Conservation (phyloP, 2,113 vertebrate genomes). For the Myiagra hebetior region DNA sequence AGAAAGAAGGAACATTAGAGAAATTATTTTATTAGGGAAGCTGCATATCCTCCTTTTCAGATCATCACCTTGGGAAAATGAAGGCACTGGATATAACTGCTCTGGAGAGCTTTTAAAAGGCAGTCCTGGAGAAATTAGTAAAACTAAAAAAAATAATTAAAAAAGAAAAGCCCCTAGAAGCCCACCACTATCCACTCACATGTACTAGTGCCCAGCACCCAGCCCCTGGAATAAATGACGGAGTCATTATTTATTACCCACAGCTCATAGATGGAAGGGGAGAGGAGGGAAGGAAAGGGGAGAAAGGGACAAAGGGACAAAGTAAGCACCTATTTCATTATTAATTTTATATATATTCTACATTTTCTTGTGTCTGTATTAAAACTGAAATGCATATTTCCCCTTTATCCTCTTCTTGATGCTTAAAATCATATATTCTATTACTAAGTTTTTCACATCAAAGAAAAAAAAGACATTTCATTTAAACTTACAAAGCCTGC, state of each 20-base stretch:
- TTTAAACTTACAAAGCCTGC: background rate
- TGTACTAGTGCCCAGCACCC: background rate
- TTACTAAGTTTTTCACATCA: background rate
- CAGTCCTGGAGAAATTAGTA: background rate
- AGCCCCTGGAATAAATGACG: background rate
- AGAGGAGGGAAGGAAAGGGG: background rate
- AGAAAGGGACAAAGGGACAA: background rate
- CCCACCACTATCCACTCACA: background rate
- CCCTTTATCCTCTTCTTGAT: background rate
- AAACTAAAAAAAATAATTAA: background rate
- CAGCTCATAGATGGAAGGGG: background rate
- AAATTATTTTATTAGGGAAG: background rate
- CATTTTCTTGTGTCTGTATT: background rate
- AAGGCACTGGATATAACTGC: background rate
- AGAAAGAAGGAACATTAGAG: background rate
- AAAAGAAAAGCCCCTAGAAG: background rate
- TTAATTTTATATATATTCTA: background rate
- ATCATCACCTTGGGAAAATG: background rate
- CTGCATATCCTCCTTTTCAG: background rate
- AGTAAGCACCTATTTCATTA: background rate
- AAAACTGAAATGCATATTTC: background rate
- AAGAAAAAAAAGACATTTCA: background rate
- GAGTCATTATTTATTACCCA: background rate
- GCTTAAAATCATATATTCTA: background rate
- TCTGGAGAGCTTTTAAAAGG: background rate